Percentiles rank a stretch among this genome's conserved stretches.
These are phyloP conservation scores for Nemapogon koenigi DNA, from an alignment of 2,888 invertebrate species.

Conservation along the genomic window DNA sequence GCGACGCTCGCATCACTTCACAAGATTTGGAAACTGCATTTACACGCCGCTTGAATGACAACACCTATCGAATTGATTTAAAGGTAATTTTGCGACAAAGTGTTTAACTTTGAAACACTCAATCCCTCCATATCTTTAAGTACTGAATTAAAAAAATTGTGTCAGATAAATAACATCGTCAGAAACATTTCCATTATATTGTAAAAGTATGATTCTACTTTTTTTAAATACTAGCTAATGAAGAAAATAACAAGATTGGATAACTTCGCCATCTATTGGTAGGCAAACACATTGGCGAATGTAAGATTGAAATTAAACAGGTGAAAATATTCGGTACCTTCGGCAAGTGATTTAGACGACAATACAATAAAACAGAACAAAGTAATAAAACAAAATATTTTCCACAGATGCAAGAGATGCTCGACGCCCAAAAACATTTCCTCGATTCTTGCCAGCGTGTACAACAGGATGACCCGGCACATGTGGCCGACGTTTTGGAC, in stretches of 20 bases:
- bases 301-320: too few relatives aligned
- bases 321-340: background rate
- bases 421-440: slow-evolving; percentile 69
- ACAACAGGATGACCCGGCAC: slow-evolving; percentile 69
- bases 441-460: slow-evolving; percentile 70
- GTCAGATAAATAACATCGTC: too few relatives aligned
- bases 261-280: background rate
- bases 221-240: too few relatives aligned
- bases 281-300: too few relatives aligned
- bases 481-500: slow-evolving; percentile 68
- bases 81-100: too few relatives aligned
- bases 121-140: too few relatives aligned
- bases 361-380: background rate
- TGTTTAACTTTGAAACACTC: too few relatives aligned
- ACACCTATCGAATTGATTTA: slow-evolving; percentile 42
- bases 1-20: slow-evolving; percentile 38
- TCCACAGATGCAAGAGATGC: slow-evolving; percentile 62
- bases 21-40: slow-evolving; percentile 43
- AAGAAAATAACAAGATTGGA: background rate
- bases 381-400: background rate
- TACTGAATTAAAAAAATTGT: too few relatives aligned
- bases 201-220: too few relatives aligned
- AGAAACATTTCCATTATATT: too few relatives aligned
- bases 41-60: slow-evolving; percentile 39
- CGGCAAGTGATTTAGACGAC: background rate